Percentiles rank a stretch among this genome's conserved stretches.
Conservation (phyloP, 1,140 invertebrate species). For the Bombus soroeensis region DNA sequence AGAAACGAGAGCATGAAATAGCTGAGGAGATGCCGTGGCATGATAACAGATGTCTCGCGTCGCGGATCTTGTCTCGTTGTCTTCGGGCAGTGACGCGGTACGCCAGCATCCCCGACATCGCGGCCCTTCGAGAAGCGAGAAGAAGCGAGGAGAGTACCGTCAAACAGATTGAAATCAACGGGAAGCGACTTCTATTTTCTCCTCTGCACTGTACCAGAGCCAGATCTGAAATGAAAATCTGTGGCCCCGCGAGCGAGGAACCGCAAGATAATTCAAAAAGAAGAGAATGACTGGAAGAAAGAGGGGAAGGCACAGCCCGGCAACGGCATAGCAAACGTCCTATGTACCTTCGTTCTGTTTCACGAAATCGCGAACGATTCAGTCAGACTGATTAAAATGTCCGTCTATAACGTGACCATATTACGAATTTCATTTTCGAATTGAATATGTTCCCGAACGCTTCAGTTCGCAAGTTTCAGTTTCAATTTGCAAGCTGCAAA, state of each 20-base stretch:
- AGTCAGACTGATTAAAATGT: slow-evolving; percentile 63
- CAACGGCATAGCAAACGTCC: not conserved
- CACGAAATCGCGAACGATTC: slow-evolving; percentile 2
- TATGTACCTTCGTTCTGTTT: not conserved
- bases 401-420: slow-evolving; percentile 16
- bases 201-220: slow-evolving; percentile 56
- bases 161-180: slow-evolving; percentile 74
- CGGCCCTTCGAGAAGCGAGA: slow-evolving; percentile 25
- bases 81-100: slow-evolving; percentile 46
- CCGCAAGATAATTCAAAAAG: slow-evolving; percentile 62
- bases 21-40: slow-evolving; percentile 52
- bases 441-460: not conserved
- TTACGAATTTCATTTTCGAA: slow-evolving; percentile 56
- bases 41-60: slow-evolving; percentile 63
- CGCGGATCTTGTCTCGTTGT: slow-evolving; percentile 64
- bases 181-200: slow-evolving; percentile 67
- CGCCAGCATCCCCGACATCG: slow-evolving; percentile 17
- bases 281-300: not conserved
- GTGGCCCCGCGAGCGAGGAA: slow-evolving; percentile 57
- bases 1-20: slow-evolving; percentile 32
- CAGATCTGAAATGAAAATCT: slow-evolving; percentile 77
- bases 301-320: too few species aligned
- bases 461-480: not conserved
- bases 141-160: slow-evolving; percentile 47
- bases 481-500: slow-evolving; percentile 19